Conservation (phyloP, 2,113 vertebrate genomes). For the Thinocorus orbignyianus region DNA sequence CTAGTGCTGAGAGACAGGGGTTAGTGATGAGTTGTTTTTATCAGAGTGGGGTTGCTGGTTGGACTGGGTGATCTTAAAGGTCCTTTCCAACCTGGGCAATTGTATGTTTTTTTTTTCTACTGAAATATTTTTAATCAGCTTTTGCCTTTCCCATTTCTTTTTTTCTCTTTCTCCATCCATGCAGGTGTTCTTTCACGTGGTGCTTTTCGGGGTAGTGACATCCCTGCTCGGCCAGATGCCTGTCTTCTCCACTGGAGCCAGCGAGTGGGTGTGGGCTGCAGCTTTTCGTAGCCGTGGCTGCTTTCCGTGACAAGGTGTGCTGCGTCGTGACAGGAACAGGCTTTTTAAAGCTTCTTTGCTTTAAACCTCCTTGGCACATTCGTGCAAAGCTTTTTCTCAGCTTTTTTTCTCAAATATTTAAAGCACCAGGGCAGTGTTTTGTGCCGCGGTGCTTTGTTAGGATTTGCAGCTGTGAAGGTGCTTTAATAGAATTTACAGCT, state of each 20-base stretch:
- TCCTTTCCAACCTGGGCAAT: too few relatives aligned
- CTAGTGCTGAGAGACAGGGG: too few relatives aligned
- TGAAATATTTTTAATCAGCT: neutral
- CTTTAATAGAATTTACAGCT: conserved; percentile 36
- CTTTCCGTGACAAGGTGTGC: neutral
- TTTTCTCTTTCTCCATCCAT: fast-evolving
- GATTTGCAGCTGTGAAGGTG: conserved; percentile 24
- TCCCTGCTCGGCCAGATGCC: neutral
- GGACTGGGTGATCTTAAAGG: too few relatives aligned
- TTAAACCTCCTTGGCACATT: neutral
- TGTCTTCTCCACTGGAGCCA: neutral
- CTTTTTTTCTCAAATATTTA: neutral
- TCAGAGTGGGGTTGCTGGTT: too few relatives aligned
- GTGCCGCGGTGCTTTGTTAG: neutral
- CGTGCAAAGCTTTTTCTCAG: neutral
- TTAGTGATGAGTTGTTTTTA: too few relatives aligned
- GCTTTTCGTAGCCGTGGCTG: neutral
- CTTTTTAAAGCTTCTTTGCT: conserved; percentile 20
- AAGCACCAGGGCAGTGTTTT: neutral
- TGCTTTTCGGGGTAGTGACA: neutral
- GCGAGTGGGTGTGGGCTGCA: neutral
- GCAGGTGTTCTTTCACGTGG: neutral
- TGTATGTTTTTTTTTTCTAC: neutral
- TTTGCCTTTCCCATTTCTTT: neutral
- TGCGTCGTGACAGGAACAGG: neutral